These are phyloP conservation scores for Malurus cyaneus DNA, from an alignment of 2,113 vertebrate species.

Conservation along the genomic window DNA sequence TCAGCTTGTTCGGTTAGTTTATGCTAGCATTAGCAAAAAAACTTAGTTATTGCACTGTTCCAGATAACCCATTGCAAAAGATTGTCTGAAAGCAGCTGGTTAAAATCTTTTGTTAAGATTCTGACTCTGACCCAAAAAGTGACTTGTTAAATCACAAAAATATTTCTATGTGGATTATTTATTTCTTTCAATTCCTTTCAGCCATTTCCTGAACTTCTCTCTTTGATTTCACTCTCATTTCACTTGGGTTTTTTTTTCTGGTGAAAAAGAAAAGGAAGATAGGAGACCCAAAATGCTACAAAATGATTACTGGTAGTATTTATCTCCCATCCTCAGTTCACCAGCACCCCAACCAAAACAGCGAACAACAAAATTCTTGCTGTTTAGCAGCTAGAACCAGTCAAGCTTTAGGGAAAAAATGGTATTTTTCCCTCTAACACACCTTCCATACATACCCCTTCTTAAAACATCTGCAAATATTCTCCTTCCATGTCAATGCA, in stretches of 20 bases:
- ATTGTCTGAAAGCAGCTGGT: neutral
- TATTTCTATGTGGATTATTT: neutral
- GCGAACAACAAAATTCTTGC: neutral
- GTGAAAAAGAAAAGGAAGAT: neutral
- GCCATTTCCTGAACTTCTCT: neutral
- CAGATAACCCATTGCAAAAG: neutral
- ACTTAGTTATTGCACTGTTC: neutral
- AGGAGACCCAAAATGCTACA: neutral
- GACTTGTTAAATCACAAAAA: neutral
- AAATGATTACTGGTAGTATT: neutral
- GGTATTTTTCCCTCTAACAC: neutral
- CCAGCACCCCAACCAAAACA: neutral
- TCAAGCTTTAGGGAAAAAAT: neutral
- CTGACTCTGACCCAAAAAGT: neutral
- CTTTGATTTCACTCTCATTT: neutral
- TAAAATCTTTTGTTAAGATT: neutral
- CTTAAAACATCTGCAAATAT: neutral
- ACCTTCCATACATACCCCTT: neutral
- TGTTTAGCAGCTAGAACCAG: neutral
- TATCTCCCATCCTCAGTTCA: neutral
- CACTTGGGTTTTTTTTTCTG: neutral
- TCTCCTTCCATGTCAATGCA: neutral
- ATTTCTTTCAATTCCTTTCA: neutral
- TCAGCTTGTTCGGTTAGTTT: neutral
- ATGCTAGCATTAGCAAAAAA: neutral